These are phyloP conservation scores for Crotalus viridis DNA, from an alignment of 2,113 vertebrate species.

Conservation along the genomic window DNA sequence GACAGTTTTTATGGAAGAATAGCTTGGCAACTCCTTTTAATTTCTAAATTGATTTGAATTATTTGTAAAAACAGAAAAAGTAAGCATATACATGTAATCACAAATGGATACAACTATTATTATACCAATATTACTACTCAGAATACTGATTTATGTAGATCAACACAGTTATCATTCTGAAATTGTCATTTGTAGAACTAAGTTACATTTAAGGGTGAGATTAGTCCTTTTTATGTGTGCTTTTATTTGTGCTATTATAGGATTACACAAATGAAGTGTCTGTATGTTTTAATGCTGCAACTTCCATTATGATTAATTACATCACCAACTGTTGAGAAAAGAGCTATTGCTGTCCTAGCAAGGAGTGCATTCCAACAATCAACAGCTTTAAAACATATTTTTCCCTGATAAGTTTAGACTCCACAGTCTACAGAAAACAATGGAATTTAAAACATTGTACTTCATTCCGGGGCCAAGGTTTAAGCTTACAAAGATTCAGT, in stretches of 20 bases:
- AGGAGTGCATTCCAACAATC: background rate
- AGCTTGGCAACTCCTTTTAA: background rate
- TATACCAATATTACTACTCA: background rate
- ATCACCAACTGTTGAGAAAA: background rate
- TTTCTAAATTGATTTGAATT: background rate
- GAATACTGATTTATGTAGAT: background rate
- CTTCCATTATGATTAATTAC: background rate
- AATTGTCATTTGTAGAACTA: background rate
- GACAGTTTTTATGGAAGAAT: background rate
- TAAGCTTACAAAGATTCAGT: conserved; percentile 25
- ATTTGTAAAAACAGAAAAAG: background rate
- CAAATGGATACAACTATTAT: background rate
- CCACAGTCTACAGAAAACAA: background rate
- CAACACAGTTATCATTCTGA: background rate
- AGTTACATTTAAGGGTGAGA: background rate
- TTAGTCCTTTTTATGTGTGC: background rate
- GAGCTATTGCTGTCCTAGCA: background rate
- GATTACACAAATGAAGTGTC: background rate
- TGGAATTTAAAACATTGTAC: background rate
- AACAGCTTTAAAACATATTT: background rate
- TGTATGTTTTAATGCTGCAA: background rate
- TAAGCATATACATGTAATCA: background rate
- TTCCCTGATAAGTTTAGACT: conserved; percentile 19
- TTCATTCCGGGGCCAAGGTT: conserved; percentile 26
- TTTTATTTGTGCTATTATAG: background rate